These are phyloP conservation scores for Glaucidium brasilianum DNA, from an alignment of 2,113 vertebrate genomes.

Conservation along the genomic window DNA sequence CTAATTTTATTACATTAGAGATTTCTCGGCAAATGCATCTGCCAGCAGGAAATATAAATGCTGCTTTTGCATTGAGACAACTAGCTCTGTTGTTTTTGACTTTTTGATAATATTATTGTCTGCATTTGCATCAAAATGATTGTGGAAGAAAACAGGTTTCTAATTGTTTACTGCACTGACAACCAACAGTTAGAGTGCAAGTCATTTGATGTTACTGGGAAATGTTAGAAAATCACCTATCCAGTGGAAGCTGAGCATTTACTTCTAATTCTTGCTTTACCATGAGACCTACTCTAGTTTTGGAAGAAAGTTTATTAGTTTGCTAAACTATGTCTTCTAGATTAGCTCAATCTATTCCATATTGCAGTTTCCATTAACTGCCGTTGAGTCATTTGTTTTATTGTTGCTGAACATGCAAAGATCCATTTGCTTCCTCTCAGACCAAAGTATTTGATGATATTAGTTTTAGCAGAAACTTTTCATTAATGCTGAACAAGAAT, in stretches of 20 bases:
- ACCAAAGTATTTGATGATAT: neutral
- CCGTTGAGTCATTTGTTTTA: neutral
- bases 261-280: neutral
- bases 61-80: conserved; percentile 63
- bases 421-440: neutral
- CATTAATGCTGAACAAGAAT: neutral
- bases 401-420: neutral
- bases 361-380: neutral
- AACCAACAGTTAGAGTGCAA: conserved; percentile 55
- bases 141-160: conserved; percentile 52
- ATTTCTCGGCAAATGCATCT: conserved; percentile 78
- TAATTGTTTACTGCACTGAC: conserved; percentile 66
- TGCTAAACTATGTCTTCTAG: neutral
- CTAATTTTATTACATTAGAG: conserved; percentile 82
- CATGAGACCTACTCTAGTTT: neutral
- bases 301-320: neutral
- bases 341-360: neutral
- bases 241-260: neutral
- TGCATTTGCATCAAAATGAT: conserved; percentile 65
- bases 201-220: neutral
- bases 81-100: conserved; percentile 59
- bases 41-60: conserved; percentile 76
- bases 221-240: conserved; percentile 54
- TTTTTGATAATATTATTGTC: conserved; percentile 62
- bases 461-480: conserved; percentile 11